A percentile compares a stretch with the other conserved stretches of the same genome.
Evolutionary conservation across 2,113 vertebrate species (phyloP).

Genomic region (Arvicanthis niloticus): DNA sequence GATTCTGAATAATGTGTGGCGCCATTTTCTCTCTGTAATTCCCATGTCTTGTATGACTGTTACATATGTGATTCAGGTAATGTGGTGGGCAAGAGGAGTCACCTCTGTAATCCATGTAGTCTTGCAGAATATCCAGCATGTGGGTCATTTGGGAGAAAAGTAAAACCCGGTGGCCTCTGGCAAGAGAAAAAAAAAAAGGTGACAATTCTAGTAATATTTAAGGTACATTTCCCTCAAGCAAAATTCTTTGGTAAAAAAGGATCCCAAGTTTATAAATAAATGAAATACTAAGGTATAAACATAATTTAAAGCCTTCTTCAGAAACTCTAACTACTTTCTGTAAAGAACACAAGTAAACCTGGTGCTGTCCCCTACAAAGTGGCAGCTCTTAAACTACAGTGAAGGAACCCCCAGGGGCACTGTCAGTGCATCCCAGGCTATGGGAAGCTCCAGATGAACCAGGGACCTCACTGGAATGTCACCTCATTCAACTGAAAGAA

Average conservation of each 20-base stretch:
- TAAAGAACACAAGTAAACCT: background rate
- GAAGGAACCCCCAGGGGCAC: background rate
- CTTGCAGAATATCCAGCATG: slow-evolving; percentile 96
- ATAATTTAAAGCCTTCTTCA: background rate
- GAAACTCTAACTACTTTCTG: background rate
- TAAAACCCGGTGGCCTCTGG: slow-evolving; percentile 93
- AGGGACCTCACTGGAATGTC: background rate
- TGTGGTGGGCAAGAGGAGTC: background rate
- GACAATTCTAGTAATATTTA: background rate
- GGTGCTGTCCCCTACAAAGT: background rate
- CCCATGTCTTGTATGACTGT: background rate
- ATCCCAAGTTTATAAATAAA: slow-evolving; percentile 31
- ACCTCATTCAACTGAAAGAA: slow-evolving; percentile 20
- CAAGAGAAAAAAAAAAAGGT: slow-evolving; percentile 58
- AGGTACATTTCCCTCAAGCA: background rate
- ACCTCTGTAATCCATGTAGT: slow-evolving; percentile 97
- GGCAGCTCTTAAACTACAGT: background rate
- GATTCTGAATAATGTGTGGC: background rate
- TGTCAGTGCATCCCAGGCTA: background rate
- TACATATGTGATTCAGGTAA: background rate
- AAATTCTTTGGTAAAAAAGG: background rate
- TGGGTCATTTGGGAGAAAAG: slow-evolving; percentile 98
- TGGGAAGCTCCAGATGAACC: background rate
- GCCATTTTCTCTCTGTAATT: background rate
- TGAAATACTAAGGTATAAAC: slow-evolving; percentile 28